Conservation (phyloP, 2,113 vertebrate genomes). For the Barbus barbus region DNA sequence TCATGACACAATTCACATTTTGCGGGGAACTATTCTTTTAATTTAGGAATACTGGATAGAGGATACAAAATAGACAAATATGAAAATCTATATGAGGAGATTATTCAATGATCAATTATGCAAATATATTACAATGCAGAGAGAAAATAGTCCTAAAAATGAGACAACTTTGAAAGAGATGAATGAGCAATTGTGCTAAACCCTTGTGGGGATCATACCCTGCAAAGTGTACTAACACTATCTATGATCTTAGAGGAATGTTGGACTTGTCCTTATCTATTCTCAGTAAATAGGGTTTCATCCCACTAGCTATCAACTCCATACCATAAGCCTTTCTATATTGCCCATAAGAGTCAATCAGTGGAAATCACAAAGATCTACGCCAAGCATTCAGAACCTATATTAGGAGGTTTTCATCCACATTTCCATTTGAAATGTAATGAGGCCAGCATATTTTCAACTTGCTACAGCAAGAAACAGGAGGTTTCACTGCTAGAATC, state of each 20-base stretch:
- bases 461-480: neutral
- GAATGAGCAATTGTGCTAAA: neutral
- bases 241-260: neutral
- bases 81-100: neutral
- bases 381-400: neutral
- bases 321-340: neutral
- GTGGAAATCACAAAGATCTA: neutral
- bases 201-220: neutral
- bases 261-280: conserved; percentile 8
- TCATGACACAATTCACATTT: neutral
- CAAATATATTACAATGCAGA: neutral
- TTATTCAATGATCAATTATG: neutral
- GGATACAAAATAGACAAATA: neutral
- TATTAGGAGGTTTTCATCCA: neutral
- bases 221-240: neutral
- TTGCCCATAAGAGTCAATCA: neutral
- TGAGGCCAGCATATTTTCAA: neutral
- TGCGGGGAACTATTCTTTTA: neutral
- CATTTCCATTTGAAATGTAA: neutral
- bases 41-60: neutral
- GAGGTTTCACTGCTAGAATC: neutral
- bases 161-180: neutral
- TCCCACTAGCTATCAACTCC: neutral
- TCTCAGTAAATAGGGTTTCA: conserved; percentile 12
- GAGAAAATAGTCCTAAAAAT: neutral